Evolutionary conservation across 2,113 vertebrate genomes (phyloP), one percentile per base, ranked within the genome.

Genomic region (Antigone vipio): DNA sequence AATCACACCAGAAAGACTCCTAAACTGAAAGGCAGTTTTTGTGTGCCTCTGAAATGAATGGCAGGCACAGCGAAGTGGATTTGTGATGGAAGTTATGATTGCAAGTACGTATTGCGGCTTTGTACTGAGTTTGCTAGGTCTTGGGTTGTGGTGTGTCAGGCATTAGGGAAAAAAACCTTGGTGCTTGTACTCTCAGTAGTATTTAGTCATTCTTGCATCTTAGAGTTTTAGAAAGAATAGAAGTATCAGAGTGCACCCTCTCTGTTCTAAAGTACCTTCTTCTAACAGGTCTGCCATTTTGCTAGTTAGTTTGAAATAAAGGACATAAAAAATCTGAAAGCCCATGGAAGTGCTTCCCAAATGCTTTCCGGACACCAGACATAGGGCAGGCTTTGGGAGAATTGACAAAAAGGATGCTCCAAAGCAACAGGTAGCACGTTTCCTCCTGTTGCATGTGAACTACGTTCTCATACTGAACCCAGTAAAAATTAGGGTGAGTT

Each of bases 391-490:
- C 32, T 86, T 93, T 58, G 27, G 60, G 29, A 56, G 22, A 72
- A 15, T 0, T 80, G 67, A 15, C 45, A 44, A n/a, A 81, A 90
- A 35, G 12, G 27, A 72, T 56, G 9, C 9, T 72, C 15, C 35
- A 69, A 2, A 2, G 2, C 68, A 73, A 47, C 38, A 16, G 19
- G 35, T 72, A 24, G 18, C 17, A n/a, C 0, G 0, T 15, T 53
- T 89, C 38, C 26, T 92, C 13, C 20, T 75, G 11, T 45, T 92
- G n/a, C 4, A 8, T 30, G 15, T 62, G 34, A 68, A 17, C 52
- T 83, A 21, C 21, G 14, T 88, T 59, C 32, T 64, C 14, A 34
- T 63, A 82, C 24, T 40, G 30, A 64, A 52, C 16, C 21, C 14
- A 30, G 5, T 13, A 62, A 23, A 52, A 79, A 26, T 59, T 19